These are phyloP conservation scores for Rhagophthalmus giganteus DNA, from an alignment of 2,888 invertebrate genomes.

Conservation along the genomic window DNA sequence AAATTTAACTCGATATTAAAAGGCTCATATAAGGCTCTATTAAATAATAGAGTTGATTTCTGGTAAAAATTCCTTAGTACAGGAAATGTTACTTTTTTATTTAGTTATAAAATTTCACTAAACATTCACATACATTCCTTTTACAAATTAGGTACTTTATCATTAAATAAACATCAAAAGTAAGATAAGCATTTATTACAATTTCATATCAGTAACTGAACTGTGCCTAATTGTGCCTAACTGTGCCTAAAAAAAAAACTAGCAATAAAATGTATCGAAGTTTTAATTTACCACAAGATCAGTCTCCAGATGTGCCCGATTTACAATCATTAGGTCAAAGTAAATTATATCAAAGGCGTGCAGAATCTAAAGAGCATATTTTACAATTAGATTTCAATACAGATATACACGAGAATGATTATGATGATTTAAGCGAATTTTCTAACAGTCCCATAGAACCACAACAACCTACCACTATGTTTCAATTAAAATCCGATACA, in stretches of 20 bases:
- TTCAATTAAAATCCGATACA: slow-evolving; percentile 6
- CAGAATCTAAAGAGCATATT: slow-evolving; percentile 40
- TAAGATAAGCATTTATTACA: background rate
- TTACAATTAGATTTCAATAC: too few species aligned
- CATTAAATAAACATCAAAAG: background rate
- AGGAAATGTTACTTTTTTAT: background rate
- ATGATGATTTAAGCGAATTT: slow-evolving; percentile 39
- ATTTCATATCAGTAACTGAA: background rate
- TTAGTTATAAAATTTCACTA: too few species aligned
- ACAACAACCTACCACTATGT: slow-evolving; percentile 10
- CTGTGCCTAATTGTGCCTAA: background rate
- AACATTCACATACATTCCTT: too few species aligned
- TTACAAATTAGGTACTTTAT: too few species aligned
- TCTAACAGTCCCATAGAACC: slow-evolving; percentile 8
- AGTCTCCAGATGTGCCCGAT: slow-evolving; percentile 46
- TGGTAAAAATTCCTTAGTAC: too few species aligned
- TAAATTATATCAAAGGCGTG: slow-evolving; percentile 44
- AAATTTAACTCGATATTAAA: too few species aligned
- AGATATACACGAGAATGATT: slow-evolving; percentile 35
- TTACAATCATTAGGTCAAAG: slow-evolving; percentile 43
- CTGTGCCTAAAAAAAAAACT: background rate
- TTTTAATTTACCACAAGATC: slow-evolving; percentile 38
- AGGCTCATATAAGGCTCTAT: too few species aligned
- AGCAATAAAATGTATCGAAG: slow-evolving; percentile 16
- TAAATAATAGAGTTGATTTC: too few species aligned